phyloP scores from a whole-genome alignment of 1,140 invertebrate genomes.

The Calycopis cecrops region DNA sequence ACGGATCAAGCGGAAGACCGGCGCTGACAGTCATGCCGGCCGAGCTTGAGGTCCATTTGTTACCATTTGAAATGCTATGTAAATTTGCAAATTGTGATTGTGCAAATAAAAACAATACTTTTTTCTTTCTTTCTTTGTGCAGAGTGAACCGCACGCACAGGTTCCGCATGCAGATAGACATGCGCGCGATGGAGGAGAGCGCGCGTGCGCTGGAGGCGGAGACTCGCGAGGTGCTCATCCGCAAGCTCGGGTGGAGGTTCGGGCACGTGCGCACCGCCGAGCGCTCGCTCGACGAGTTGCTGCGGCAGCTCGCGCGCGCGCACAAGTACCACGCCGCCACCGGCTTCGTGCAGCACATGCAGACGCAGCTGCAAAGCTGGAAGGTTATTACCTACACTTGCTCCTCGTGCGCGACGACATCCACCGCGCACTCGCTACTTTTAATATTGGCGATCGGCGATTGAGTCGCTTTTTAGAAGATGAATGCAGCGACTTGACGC shows the following conservation, averaged over 20 bases:
- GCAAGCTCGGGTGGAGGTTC: slow-evolving; percentile 42
- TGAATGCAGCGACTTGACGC: no score
- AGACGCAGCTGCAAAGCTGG: slow-evolving; percentile 18
- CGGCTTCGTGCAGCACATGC: slow-evolving; percentile 36
- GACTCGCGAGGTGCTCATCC: slow-evolving; percentile 55
- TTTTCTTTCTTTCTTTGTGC: slow-evolving; percentile 3
- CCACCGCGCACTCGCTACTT: no score
- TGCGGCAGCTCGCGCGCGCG: slow-evolving; percentile 51
- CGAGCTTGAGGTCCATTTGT: no score
- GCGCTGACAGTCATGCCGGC: no score
- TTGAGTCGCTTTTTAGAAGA: no score
- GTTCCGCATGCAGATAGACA: slow-evolving; percentile 63
- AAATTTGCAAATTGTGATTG: no score
- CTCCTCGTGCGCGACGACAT: no score
- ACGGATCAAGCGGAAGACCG: no score
- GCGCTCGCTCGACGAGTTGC: slow-evolving; percentile 50
- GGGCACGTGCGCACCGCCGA: slow-evolving; percentile 42
- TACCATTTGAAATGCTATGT: no score
- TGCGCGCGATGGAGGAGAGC: slow-evolving; percentile 50
- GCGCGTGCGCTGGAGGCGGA: slow-evolving; percentile 45
- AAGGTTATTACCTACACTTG: no score
- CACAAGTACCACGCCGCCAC: slow-evolving; percentile 49
- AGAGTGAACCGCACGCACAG: slow-evolving; percentile 61
- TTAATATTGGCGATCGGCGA: no score
- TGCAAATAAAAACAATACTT: neutral